These are phyloP conservation scores for Eilema caniola DNA, from an alignment of 2,888 invertebrate species.

Conservation along the genomic window DNA sequence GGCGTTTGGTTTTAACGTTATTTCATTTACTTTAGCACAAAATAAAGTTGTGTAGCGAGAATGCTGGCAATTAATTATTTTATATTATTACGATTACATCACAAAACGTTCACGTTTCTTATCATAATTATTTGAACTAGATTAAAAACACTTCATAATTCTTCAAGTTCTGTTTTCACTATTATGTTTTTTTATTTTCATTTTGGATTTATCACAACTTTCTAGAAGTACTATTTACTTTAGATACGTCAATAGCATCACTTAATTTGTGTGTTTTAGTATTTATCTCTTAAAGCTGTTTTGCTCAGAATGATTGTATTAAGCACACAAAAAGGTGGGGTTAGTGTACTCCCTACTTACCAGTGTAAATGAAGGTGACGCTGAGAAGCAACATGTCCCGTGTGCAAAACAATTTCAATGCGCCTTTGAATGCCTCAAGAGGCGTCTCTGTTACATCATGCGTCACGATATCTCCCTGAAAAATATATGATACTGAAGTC, in stretches of 20 bases:
- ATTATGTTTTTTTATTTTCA: neutral
- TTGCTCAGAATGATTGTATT: neutral
- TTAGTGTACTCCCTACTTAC: constrained; percentile 75
- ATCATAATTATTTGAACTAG: neutral
- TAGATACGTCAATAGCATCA: constrained; percentile 1
- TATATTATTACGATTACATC: neutral
- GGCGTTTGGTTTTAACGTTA: neutral
- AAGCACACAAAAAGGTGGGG: neutral
- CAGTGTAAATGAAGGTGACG: constrained; percentile 96
- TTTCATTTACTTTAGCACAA: neutral
- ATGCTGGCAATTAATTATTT: neutral
- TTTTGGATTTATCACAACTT: neutral
- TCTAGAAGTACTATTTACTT: neutral
- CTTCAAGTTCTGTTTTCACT: neutral
- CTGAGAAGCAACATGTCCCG: constrained; percentile 94
- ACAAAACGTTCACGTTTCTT: neutral
- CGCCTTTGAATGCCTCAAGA: constrained; percentile 90
- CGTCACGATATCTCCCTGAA: constrained; percentile 80
- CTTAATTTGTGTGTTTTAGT: neutral
- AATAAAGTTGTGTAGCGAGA: neutral
- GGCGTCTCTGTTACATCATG: constrained; percentile 84
- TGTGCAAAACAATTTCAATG: constrained; percentile 92
- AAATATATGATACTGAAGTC: constrained; percentile 29
- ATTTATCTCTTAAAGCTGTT: neutral
- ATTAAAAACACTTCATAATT: neutral